Base-by-base conservation (phyloP, 2,113 vertebrate genomes). In the Promerops cafer region DNA sequence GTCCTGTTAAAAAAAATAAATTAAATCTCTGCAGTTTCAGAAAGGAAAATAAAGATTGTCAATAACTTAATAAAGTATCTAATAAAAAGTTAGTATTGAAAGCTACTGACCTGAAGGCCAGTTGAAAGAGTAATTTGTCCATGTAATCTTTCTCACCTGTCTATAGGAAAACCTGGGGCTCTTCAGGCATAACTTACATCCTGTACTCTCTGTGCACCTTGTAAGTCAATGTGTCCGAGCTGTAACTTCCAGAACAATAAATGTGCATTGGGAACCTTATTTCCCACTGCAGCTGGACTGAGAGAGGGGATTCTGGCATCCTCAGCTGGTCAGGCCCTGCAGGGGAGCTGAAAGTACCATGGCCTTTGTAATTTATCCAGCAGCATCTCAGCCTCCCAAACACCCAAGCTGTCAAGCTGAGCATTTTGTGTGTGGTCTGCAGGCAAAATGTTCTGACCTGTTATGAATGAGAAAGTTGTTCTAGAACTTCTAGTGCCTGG, bases 311-410 rank as follows among this genome's bases (percentile, higher is more conserved):
- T 78, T 59, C 76, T 87, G 65, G 47, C 50, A 8, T n/a, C 27
- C 77, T 50, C 13, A 37, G 44, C 78, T n/a, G 76, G 68, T 42
- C 30, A 18, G 37, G 39, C 80, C 33, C 76, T 40, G 13, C 15
- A 30, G 49, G 19, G 3, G 3, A 1, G 24, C 66, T 78, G 69
- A 12, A 60, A 61, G 70, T 4, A 9, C 54, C 3, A 0, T 28
- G 31, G 18, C 60, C 66, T 75, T n/a, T 76, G 39, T 64, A 2
- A 54, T 33, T 89, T 26, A 22, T 20, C 16, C 64, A 79, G 83
- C 83, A 93, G 56, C 61, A 10, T 69, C 54, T 42, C 6, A 20
- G 61, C 90, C 76, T 74, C 70, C 52, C 27, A 13, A 72, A 39
- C 82, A 61, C 8, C 61, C 5, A 15, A 80, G 33, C 76, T 93